Evolutionary conservation across 2,888 invertebrate species (phyloP).

Genomic region (Osmoderma eremita): DNA sequence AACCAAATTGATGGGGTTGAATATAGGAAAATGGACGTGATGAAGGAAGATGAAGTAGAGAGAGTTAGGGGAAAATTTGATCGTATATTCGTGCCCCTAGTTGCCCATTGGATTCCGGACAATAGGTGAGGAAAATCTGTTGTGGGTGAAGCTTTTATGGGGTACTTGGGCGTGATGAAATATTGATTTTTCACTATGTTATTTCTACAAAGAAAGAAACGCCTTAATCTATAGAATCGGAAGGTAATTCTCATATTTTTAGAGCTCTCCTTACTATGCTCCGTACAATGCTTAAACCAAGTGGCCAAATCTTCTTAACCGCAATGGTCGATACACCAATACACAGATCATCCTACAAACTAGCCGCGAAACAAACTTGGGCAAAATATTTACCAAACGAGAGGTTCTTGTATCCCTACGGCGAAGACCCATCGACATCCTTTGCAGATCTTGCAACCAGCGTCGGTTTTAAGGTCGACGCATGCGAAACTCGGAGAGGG

Average conservation of each 20-base stretch:
- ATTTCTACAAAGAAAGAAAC: background rate
- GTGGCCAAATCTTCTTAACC: constrained; percentile 13
- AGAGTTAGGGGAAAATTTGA: background rate
- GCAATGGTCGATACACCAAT: background rate
- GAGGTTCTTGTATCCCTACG: background rate
- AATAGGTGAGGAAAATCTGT: background rate
- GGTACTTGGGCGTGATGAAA: too few relatives aligned
- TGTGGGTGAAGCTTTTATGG: too few relatives aligned
- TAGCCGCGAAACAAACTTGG: background rate
- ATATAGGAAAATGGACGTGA: background rate
- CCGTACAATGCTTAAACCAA: constrained; percentile 14
- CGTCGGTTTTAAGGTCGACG: constrained; percentile 16
- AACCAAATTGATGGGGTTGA: background rate
- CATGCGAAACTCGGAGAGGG: background rate
- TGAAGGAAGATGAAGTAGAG: background rate
- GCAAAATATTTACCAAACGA: constrained; percentile 11
- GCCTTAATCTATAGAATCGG: background rate
- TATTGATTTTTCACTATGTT: background rate
- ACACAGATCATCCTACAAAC: background rate
- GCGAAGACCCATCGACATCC: background rate
- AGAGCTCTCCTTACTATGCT: background rate
- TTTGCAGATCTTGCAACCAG: background rate
- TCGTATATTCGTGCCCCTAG: background rate
- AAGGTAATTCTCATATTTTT: background rate
- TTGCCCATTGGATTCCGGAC: constrained; percentile 19